Percentiles rank a stretch among this genome's conserved stretches.
phyloP scores from a whole-genome alignment of 2,888 invertebrate species.

The Dastarcus helophoroides region DNA sequence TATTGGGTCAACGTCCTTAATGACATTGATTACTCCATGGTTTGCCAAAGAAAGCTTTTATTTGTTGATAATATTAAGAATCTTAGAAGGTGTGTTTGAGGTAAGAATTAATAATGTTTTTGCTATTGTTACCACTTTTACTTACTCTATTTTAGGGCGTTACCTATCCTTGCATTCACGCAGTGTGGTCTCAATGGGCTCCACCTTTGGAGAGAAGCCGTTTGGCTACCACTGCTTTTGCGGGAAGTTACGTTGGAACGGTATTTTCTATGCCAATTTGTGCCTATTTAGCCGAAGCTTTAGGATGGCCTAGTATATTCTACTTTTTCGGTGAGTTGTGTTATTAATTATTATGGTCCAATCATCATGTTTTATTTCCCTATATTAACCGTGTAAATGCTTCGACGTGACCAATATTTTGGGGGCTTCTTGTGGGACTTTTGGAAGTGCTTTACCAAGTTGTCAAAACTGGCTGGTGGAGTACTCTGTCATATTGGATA shows the following conservation, averaged over 20 bases:
- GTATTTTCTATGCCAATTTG: conserved; percentile 69
- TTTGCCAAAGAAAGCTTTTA: conserved; percentile 61
- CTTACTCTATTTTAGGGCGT: conserved; percentile 54
- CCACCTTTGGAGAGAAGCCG: conserved; percentile 65
- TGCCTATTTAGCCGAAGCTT: conserved; percentile 57
- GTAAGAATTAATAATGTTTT: too few relatives aligned
- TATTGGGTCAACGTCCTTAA: conserved; percentile 62
- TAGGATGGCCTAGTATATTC: conserved; percentile 71
- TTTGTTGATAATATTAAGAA: conserved; percentile 56
- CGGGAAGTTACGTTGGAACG: conserved; percentile 74
- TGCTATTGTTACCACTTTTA: too few relatives aligned
- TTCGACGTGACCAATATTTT: too few relatives aligned
- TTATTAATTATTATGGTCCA: too few relatives aligned
- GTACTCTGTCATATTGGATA: neutral
- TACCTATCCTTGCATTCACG: conserved; percentile 67
- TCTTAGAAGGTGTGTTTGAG: conserved; percentile 30
- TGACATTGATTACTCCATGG: conserved; percentile 71
- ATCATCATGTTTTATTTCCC: too few relatives aligned
- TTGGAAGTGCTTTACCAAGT: too few relatives aligned
- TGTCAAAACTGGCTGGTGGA: too few relatives aligned
- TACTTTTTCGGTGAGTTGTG: conserved; percentile 59
- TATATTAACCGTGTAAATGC: too few relatives aligned
- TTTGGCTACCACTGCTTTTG: conserved; percentile 69
- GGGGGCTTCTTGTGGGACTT: too few relatives aligned
- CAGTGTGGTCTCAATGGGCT: conserved; percentile 73